Base-by-base conservation (phyloP, 2,113 vertebrate genomes). In the Symphodus melops region DNA sequence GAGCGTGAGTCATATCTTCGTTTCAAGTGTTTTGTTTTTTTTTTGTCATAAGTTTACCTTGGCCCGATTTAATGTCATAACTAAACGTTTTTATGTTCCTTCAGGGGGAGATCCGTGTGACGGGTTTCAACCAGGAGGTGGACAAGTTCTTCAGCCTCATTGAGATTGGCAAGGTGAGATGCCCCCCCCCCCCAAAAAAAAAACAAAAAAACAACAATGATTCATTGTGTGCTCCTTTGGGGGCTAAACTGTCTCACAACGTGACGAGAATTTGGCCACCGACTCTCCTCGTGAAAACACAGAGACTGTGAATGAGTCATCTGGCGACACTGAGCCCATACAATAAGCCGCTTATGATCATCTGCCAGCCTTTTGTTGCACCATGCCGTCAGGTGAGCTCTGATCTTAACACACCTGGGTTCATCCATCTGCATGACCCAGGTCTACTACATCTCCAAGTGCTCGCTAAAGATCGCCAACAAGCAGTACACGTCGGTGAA, bases 371-470 rank as follows among this genome's bases (percentile, higher is more conserved):
- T 82, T 81, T 88, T 75, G 82, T 91, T 82, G 83, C 70, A 56
- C 72, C 72, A 51, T 81, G 77, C 74, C 82, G 69, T 86, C 78
- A 79, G 83, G 81, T 87, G 59, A 70, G 81, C 66, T 82, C 41
- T 81, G 70, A 87, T 81, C n/a, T n/a, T 84, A 89, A 88, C 82
- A 65, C 3, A 46, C n/a, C n/a, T 48, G 52, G 48, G 33, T 92
- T 79, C 72, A 21, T 89, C 65, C 61, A 20, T 69, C 75, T 81
- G 62, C 63, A 9, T n/a, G 75, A 9, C 11, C 59, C 91, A 99
- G 98, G 97, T 99, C 28, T 99, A 97, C 93, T 99, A 97, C 88
- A 91, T 99, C 90, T 96, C 96, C 67, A 99, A 96, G 92, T 96
- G 96, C 68, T 93, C 91, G 83, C 86, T 99, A 91, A 99, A 99